Evolutionary conservation across 2,797 vertebrate species (phyloP).

Genomic region (Phrynocephalus forsythii): DNA sequence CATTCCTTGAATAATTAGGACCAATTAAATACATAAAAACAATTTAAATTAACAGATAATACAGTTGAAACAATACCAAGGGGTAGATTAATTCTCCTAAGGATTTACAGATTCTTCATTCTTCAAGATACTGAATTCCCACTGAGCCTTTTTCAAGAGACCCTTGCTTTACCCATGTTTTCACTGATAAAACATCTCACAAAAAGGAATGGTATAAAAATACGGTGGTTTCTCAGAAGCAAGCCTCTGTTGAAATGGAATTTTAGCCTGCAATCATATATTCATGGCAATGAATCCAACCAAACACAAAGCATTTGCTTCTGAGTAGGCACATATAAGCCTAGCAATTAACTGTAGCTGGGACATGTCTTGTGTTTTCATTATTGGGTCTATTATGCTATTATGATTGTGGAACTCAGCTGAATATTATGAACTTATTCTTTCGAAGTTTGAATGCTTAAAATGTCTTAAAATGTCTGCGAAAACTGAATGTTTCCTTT

Average conservation of each 20-base stretch:
- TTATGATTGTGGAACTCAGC: background rate
- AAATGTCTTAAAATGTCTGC: background rate
- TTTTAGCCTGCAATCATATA: background rate
- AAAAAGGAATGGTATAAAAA: no score
- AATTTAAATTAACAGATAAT: background rate
- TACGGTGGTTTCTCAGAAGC: background rate
- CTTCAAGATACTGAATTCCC: no score
- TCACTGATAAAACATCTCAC: background rate
- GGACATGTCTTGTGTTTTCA: background rate
- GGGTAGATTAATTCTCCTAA: background rate
- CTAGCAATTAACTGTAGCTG: background rate
- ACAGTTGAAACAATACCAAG: background rate
- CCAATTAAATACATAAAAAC: background rate
- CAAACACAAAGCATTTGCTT: background rate
- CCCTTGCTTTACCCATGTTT: background rate
- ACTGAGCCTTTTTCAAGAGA: no score
- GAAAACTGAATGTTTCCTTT: constrained; percentile 3
- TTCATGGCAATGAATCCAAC: background rate
- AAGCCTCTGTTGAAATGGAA: background rate
- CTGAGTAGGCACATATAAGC: background rate
- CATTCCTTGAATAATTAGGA: no score
- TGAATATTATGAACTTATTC: background rate
- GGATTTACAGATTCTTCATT: background rate
- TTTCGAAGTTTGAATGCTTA: background rate
- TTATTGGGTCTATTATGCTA: background rate